These are phyloP conservation scores for Sitta europaea DNA, from an alignment of 2,113 vertebrate species.

Conservation along the genomic window DNA sequence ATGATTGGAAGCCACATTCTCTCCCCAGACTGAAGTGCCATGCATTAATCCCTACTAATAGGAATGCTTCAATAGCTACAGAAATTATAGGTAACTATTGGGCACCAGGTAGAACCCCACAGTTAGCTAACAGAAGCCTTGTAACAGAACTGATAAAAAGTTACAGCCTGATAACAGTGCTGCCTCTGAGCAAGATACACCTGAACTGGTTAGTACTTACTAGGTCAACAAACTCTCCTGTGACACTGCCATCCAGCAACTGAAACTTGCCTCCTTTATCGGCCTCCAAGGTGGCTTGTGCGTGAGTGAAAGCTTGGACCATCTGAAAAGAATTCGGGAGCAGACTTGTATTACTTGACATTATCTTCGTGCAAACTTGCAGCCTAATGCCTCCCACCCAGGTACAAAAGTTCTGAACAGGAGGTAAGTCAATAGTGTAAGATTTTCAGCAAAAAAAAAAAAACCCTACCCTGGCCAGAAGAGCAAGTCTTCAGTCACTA, in stretches of 20 bases:
- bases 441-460: not conserved
- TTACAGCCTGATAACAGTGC: not conserved
- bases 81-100: rapidly evolving
- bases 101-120: not conserved
- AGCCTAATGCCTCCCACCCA: not conserved
- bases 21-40: not conserved
- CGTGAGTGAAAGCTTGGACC: conserved; percentile 88
- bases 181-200: not conserved
- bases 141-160: not conserved
- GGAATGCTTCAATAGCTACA: not conserved
- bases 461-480: not conserved
- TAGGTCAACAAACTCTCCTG: conserved; percentile 86
- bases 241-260: conserved; percentile 84
- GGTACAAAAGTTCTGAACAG: not conserved
- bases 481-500: not conserved
- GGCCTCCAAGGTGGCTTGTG: conserved; percentile 81
- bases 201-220: conserved; percentile 68
- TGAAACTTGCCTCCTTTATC: conserved; percentile 86
- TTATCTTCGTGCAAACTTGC: not conserved
- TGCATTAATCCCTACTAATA: not conserved
- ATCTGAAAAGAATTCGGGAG: conserved; percentile 70
- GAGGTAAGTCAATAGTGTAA: not conserved
- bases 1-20: not conserved
- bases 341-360: not conserved
- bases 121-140: not conserved